Conservation (phyloP, 1,140 invertebrate species). For the Neodiprion lecontei region DNA sequence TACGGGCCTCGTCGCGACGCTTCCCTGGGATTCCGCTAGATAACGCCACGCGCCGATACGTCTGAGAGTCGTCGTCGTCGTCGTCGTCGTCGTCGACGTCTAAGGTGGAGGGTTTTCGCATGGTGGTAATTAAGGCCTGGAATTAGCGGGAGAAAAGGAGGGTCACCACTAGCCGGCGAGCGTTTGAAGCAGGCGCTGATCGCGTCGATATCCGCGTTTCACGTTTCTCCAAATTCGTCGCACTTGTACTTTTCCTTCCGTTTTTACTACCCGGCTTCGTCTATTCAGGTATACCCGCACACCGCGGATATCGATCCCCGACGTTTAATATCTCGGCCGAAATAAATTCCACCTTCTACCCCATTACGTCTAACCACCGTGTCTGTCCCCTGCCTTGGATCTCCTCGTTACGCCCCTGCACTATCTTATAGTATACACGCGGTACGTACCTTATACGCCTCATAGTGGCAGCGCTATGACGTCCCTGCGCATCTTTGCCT, state of each 20-base stretch:
- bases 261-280: background rate
- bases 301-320: slow-evolving; percentile 34
- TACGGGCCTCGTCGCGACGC: too few species aligned
- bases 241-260: too few species aligned
- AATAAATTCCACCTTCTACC: slow-evolving; percentile 53
- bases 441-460: background rate
- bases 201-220: background rate
- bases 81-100: background rate
- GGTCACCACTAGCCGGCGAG: background rate
- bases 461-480: slow-evolving; percentile 27
- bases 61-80: background rate
- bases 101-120: slow-evolving; percentile 1
- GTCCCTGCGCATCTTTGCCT: slow-evolving; percentile 29
- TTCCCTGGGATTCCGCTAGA: background rate
- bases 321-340: slow-evolving; percentile 50
- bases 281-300: too few species aligned
- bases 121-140: slow-evolving; percentile 14
- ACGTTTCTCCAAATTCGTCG: background rate
- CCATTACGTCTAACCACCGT: slow-evolving; percentile 52
- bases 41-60: background rate
- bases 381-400: slow-evolving; percentile 43
- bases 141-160: slow-evolving; percentile 1
- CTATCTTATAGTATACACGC: background rate
- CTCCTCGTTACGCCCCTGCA: slow-evolving; percentile 41
- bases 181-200: background rate